These are phyloP conservation scores for Drosophila santomea DNA, from an alignment of 1,140 invertebrate species.

Conservation along the genomic window DNA sequence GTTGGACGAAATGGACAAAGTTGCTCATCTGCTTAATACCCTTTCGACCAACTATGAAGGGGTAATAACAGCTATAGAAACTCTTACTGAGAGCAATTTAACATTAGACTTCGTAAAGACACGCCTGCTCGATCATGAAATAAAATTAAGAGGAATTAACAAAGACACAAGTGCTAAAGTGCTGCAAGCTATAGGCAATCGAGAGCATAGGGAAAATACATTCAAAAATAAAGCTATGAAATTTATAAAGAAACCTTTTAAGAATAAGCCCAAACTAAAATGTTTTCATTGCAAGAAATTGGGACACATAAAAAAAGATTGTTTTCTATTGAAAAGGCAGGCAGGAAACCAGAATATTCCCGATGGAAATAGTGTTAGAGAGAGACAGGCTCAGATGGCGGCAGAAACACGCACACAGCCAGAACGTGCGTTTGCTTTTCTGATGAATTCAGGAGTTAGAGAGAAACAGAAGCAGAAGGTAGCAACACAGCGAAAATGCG, in stretches of 20 bases:
- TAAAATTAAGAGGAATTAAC: constrained; percentile 10
- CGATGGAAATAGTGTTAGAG: no score
- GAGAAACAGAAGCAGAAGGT: no score
- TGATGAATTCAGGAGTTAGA: no score
- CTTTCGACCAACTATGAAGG: constrained; percentile 17
- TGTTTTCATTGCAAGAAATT: constrained; percentile 60
- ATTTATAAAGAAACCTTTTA: constrained; percentile 18
- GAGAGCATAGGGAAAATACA: constrained; percentile 9
- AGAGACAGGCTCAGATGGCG: no score
- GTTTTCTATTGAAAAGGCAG: constrained; percentile 55
- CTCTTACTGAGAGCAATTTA: constrained; percentile 10
- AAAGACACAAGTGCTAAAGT: constrained; percentile 26
- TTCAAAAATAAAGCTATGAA: constrained; percentile 7
- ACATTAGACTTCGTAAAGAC: constrained; percentile 29
- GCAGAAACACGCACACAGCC: no score
- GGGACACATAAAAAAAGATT: constrained; percentile 57
- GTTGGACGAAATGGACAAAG: constrained; percentile 38
- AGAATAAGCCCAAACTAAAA: constrained; percentile 15
- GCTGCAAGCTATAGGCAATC: constrained; percentile 4
- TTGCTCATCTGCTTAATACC: constrained; percentile 20
- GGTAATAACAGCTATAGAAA: constrained; percentile 31
- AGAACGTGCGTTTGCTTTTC: no score
- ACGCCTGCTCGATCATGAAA: constrained; percentile 24
- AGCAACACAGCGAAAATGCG: no score
- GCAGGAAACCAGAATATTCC: constrained; percentile 12